Conservation (phyloP, 2,888 invertebrate species). For the Orthonychiurus folsomi region DNA sequence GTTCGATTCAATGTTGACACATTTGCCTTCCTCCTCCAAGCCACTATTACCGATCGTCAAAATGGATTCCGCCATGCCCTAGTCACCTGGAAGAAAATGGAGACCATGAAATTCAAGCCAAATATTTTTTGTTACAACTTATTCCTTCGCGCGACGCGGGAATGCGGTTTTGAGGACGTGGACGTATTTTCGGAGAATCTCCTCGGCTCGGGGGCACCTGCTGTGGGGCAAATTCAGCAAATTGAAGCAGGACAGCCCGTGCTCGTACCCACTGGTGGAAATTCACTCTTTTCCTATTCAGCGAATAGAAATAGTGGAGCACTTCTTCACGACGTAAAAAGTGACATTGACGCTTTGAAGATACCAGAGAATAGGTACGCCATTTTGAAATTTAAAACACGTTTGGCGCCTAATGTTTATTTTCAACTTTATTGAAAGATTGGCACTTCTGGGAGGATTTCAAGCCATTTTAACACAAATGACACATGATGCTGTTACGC, state of each 20-base stretch:
- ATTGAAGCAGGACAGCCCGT: too few relatives aligned
- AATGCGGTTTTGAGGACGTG: constrained; percentile 66
- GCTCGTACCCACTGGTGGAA: too few relatives aligned
- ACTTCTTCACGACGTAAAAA: too few relatives aligned
- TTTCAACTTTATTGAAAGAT: constrained; percentile 43
- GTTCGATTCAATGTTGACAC: constrained; percentile 58
- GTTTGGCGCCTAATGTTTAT: not conserved
- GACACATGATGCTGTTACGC: constrained; percentile 56
- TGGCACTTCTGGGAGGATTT: constrained; percentile 70
- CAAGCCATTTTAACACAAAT: constrained; percentile 67
- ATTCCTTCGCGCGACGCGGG: constrained; percentile 65
- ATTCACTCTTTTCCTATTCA: too few relatives aligned
- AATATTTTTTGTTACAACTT: constrained; percentile 68
- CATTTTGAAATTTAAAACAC: not conserved
- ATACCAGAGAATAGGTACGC: constrained; percentile 10
- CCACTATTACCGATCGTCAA: constrained; percentile 67
- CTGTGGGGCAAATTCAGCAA: too few relatives aligned
- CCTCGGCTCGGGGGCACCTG: too few relatives aligned
- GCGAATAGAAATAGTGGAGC: too few relatives aligned
- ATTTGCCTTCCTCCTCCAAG: constrained; percentile 70
- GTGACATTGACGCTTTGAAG: too few relatives aligned
- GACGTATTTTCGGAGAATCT: too few relatives aligned
- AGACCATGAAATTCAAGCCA: constrained; percentile 56
- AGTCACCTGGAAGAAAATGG: constrained; percentile 75
- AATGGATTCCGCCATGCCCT: constrained; percentile 74